Percentiles rank a stretch among this genome's conserved stretches.
phyloP scores from a whole-genome alignment of 2,797 vertebrate species.

The Poecilia wingei region DNA sequence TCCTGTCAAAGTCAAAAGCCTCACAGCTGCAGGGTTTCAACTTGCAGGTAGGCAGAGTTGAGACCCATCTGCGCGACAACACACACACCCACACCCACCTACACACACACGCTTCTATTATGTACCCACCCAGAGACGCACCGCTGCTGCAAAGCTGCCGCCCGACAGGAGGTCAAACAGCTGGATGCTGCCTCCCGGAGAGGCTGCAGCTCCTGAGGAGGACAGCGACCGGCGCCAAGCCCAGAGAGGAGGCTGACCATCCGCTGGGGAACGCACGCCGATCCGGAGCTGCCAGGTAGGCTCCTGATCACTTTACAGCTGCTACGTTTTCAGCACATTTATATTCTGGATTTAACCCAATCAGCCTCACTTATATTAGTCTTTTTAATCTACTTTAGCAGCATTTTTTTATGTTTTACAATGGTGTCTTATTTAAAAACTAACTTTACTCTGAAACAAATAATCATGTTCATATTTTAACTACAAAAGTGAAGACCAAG shows the following conservation, averaged over 20 bases:
- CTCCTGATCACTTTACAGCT: neutral
- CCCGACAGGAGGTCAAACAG: slow-evolving; percentile 26
- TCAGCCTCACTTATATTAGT: neutral
- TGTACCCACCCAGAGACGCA: neutral
- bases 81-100: neutral
- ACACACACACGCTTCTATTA: neutral
- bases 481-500: neutral
- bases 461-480: neutral
- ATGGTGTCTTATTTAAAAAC: neutral
- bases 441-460: neutral
- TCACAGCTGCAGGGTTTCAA: slow-evolving; percentile 6
- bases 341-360: neutral
- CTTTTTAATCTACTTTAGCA: neutral
- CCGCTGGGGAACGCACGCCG: neutral
- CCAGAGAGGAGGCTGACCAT: neutral
- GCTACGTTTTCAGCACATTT: neutral
- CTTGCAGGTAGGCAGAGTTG: neutral
- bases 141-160: slow-evolving; percentile 42
- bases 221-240: neutral
- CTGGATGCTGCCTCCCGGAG: slow-evolving; percentile 20
- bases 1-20: neutral
- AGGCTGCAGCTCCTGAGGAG: neutral
- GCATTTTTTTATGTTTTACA: neutral
- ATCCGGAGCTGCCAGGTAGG: neutral
- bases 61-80: neutral